Evolutionary conservation across 1,140 invertebrate species (phyloP).

Genomic region (Charaxes varanes): DNA sequence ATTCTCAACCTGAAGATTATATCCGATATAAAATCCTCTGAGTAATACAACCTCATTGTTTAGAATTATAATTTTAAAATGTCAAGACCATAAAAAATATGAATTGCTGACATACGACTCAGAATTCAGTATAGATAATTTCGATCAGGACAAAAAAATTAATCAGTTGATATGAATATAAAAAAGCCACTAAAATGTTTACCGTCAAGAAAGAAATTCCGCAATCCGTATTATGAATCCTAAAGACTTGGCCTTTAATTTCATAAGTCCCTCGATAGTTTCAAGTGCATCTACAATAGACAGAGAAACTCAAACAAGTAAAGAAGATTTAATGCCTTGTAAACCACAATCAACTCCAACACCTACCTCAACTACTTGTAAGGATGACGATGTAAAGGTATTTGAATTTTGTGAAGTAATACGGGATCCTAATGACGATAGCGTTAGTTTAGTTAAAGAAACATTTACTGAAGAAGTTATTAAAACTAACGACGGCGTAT

Average conservation of each 20-base stretch:
- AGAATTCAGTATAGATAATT: too few relatives aligned
- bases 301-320: constrained; percentile 37
- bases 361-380: constrained; percentile 16
- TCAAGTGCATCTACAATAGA: constrained; percentile 18
- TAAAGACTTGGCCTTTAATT: constrained; percentile 17
- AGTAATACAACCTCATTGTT: too few relatives aligned
- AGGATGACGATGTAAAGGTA: constrained; percentile 22
- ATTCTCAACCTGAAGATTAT: too few relatives aligned
- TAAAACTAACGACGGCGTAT: constrained; percentile 1
- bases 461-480: constrained; percentile 29
- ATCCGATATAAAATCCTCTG: too few relatives aligned
- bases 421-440: constrained; percentile 25
- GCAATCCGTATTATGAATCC: constrained; percentile 32
- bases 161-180: too few relatives aligned
- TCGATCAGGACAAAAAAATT: too few relatives aligned
- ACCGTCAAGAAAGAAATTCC: background rate
- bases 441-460: constrained; percentile 26
- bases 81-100: too few relatives aligned
- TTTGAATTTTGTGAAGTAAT: constrained; percentile 26
- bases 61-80: too few relatives aligned
- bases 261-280: constrained; percentile 7
- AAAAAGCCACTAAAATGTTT: background rate
- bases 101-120: too few relatives aligned
- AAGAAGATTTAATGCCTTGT: constrained; percentile 15
- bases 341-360: constrained; percentile 7